phyloP scores from a whole-genome alignment of 2,888 invertebrate genomes.

The Perizoma flavofasciatum region DNA sequence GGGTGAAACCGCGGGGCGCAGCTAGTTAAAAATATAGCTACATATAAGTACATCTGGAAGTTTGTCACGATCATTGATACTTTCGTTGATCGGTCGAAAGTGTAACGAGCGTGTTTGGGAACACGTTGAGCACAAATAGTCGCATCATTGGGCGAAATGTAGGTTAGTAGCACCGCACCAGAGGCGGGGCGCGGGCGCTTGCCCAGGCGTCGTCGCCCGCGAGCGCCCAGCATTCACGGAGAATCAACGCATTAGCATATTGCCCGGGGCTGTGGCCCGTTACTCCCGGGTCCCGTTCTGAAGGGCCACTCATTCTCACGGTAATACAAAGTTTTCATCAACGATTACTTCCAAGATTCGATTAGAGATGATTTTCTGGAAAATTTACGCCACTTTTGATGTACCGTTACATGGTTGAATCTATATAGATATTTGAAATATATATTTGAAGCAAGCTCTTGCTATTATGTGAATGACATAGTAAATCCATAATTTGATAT shows the following conservation, averaged over 20 bases:
- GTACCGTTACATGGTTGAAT: constrained; percentile 11
- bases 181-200: constrained; percentile 47
- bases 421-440: too few relatives aligned
- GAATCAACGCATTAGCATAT: constrained; percentile 73
- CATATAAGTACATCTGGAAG: constrained; percentile 48
- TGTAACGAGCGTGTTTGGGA: constrained; percentile 77
- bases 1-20: too few relatives aligned
- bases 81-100: constrained; percentile 79
- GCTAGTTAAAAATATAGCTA: constrained; percentile 10
- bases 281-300: constrained; percentile 70
- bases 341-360: constrained; percentile 39
- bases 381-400: constrained; percentile 24
- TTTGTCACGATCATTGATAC: constrained; percentile 62
- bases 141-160: constrained; percentile 76
- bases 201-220: constrained; percentile 40
- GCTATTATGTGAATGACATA: background rate
- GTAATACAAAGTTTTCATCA: constrained; percentile 56
- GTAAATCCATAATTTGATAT: constrained; percentile 2
- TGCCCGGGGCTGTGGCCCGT: constrained; percentile 72
- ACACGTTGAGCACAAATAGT: constrained; percentile 72
- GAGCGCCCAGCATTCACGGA: constrained; percentile 53
- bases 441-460: too few relatives aligned
- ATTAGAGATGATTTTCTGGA: constrained; percentile 32
- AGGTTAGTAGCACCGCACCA: constrained; percentile 78
- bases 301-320: constrained; percentile 70